Evolutionary conservation across 2,797 vertebrate genomes (phyloP), one percentile per base, ranked within the genome.

Genomic region (Picus viridis): DNA sequence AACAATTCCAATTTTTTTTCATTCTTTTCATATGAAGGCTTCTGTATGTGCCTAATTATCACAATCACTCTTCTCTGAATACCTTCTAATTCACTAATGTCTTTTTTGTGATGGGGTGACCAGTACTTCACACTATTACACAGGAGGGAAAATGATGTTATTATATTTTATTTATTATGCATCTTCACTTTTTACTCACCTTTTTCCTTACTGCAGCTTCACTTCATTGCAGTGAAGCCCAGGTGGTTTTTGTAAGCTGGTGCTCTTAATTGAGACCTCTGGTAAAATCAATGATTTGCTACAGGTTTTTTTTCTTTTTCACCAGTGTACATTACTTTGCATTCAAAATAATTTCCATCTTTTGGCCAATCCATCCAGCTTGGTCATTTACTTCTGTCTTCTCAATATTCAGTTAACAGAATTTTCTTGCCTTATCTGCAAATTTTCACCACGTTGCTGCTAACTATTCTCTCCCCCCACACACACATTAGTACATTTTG

Each of bases 11-110:
- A 1, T 81, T 95, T 90, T 91, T 91, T 83, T 87, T 57, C 43
- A 81, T 24, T 68, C 86, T 92, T 92, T 94, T 96, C 84, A 59
- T 51, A 82, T 47, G 74, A 84, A 92, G 91, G 2, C 49, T 78
- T 81, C 74, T 92, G 70, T 73, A 27, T 90, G 83, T 43, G 58
- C 84, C 90, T 92, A 94, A 96, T 96, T 96, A 94, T 86, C 32
- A 1, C 93, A 86, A 86, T 93, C 45, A 24, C 36, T 94, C 68
- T 93, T 96, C 61, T 86, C 79, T 94, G 89, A 95, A 94, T 87
- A 47, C 61, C 54, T 91, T 88, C 89, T 94, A 92, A 94, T 94
- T 93, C 85, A 83, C 61, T 90, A 82, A 74, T 83, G 62, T 82
- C 63, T 62, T 86, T 89, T 88, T 95, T 88, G 90, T 92, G 79